Base-by-base conservation (phyloP, 2,888 invertebrate species). In the Ypsolopha sequella region DNA sequence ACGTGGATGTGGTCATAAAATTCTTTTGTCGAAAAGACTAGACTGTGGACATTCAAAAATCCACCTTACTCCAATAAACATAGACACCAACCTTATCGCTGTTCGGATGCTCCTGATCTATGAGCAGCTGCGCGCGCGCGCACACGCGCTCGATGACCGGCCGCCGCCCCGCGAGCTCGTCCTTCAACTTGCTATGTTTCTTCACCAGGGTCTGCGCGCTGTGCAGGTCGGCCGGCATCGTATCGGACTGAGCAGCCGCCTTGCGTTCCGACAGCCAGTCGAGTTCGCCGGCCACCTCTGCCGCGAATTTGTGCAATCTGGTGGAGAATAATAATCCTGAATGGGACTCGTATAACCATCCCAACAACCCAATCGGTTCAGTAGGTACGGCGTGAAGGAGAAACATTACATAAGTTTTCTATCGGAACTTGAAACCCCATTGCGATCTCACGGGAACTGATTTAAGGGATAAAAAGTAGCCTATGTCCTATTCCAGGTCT, bases 181-280 rank as follows among this genome's bases (percentile, higher is more conserved):
- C 93, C 63, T 94, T 93, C 55, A 99, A 85, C 80, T 99, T 97
- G 77, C 92, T 95, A 76, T 98, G 98, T 85, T 98, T 98, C 70
- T 93, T 89, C 53, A 95, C 89, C 11, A 94, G 95, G 55, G 97
- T 93, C 72, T 98, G 96, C 0, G 97, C 97, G 64, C 97, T 97
- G 66, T 96, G 94, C 41, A 99, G 86, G 76, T 95, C 97, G 51
- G 93, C 91, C 0, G 97, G 96, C 33, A 93, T 81, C 35, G 89
- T 88, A 10, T 91, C 91, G 0, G 95, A 93, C 0, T 91, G 88
- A 0, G 96, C 97, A 0, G 93, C 89, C 0, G 95, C 94, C 58
- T 92, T 75, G 55, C 97, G 95, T 74, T 98, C 98, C 41, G 92
- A 91, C 58, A 99, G 94, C 99, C 99, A 99, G 68, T 95, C 96